These are phyloP conservation scores for Magallana angulata DNA, from an alignment of 1,140 invertebrate genomes.

Conservation along the genomic window DNA sequence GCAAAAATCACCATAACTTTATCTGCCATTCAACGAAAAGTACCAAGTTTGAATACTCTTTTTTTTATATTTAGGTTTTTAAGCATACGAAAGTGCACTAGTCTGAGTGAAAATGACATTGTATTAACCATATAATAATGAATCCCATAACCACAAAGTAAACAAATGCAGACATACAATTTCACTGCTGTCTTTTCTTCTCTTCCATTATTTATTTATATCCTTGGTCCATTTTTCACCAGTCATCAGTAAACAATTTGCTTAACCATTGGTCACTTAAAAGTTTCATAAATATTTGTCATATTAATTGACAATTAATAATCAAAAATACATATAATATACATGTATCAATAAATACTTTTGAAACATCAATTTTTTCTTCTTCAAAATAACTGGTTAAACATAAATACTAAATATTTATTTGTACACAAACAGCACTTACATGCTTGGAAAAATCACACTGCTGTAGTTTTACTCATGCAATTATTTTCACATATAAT, in stretches of 20 bases:
- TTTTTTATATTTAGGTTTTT: neutral
- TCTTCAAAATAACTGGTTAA: neutral
- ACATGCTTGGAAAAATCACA: neutral
- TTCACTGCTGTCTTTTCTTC: too few species aligned
- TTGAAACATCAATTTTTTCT: neutral
- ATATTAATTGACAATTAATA: neutral
- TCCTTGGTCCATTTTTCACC: too few species aligned
- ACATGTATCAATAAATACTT: neutral
- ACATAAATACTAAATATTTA: neutral
- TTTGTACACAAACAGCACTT: conserved; percentile 3
- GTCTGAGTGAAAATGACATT: neutral
- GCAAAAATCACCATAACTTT: neutral
- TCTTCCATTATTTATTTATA: too few species aligned
- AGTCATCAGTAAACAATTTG: too few species aligned
- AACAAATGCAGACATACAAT: neutral
- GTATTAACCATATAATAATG: neutral
- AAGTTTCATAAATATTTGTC: too few species aligned
- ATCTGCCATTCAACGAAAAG: neutral
- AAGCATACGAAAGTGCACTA: neutral
- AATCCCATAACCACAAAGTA: conserved; percentile 8
- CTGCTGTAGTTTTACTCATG: conserved; percentile 28
- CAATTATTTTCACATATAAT: neutral
- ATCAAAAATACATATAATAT: neutral
- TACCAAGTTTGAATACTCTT: neutral
- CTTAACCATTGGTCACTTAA: too few species aligned